Conservation (phyloP, 2,113 vertebrate genomes). For the Tretioscincus oriximinensis region DNA sequence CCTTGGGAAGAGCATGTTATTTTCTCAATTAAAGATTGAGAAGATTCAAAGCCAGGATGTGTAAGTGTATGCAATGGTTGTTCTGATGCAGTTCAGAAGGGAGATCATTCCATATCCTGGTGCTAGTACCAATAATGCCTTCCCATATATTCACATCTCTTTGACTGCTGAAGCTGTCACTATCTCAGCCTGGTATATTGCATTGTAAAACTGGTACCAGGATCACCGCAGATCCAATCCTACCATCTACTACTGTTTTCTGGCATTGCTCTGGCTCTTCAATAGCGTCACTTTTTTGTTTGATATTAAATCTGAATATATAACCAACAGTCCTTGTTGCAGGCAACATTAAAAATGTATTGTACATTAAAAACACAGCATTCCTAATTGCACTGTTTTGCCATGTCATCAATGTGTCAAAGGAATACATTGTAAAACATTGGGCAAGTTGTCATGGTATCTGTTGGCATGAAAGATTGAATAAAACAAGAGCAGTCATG, state of each 20-base stretch:
- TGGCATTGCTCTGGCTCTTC: background rate
- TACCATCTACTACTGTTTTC: background rate
- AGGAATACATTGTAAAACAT: background rate
- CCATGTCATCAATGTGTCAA: background rate
- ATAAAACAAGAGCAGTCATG: background rate
- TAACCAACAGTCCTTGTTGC: background rate
- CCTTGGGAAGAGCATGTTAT: too few relatives aligned
- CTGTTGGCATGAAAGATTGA: background rate
- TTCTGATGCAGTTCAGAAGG: too few relatives aligned
- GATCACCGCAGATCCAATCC: background rate
- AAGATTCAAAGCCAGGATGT: too few relatives aligned
- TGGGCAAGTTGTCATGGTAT: background rate
- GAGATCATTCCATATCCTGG: too few relatives aligned
- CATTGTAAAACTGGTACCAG: too few relatives aligned
- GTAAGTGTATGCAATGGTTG: too few relatives aligned
- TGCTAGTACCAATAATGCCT: too few relatives aligned
- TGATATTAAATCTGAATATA: background rate
- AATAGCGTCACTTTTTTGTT: background rate
- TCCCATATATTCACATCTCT: too few relatives aligned
- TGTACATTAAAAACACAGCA: background rate
- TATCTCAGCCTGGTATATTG: background rate
- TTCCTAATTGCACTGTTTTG: background rate
- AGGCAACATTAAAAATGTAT: background rate
- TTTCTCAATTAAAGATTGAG: too few relatives aligned
- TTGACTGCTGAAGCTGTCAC: background rate